These are phyloP conservation scores for Arge pagana DNA, from an alignment of 2,888 invertebrate species.

Conservation along the genomic window DNA sequence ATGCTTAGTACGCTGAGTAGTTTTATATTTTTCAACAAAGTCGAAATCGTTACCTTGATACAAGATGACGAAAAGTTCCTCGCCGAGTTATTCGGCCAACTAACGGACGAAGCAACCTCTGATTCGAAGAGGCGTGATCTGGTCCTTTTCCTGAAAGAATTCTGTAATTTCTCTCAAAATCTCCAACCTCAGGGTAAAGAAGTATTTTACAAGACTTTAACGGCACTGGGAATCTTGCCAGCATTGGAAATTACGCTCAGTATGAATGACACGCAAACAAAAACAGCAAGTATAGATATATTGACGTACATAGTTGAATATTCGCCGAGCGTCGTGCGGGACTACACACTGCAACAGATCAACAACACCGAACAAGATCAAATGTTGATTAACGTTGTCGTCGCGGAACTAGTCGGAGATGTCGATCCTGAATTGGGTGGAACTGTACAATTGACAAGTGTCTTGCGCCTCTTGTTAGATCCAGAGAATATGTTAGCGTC, in stretches of 20 bases:
- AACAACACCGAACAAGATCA: constrained; percentile 91
- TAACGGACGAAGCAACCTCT: constrained; percentile 87
- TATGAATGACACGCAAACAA: constrained; percentile 91
- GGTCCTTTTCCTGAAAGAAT: constrained; percentile 97
- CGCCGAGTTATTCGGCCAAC: constrained; percentile 89
- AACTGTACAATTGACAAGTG: constrained; percentile 95
- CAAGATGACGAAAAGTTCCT: constrained; percentile 98
- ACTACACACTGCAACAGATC: constrained; percentile 93
- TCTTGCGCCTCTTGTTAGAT: constrained; percentile 89
- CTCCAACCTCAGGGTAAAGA: constrained; percentile 97
- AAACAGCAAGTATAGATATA: constrained; percentile 97
- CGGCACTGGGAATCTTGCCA: constrained; percentile 84
- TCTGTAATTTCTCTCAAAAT: constrained; percentile 98
- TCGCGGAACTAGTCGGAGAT: constrained; percentile 97
- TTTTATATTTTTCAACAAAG: constrained; percentile 99
- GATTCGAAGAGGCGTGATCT: constrained; percentile 88
- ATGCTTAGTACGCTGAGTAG: constrained; percentile 96
- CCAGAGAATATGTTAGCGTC: constrained; percentile 97
- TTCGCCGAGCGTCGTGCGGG: constrained; percentile 95
- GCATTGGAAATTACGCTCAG: constrained; percentile 89
- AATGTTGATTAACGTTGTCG: constrained; percentile 93
- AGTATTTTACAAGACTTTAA: constrained; percentile 93
- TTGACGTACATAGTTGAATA: constrained; percentile 98
- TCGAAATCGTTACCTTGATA: constrained; percentile 97
- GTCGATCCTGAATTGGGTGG: constrained; percentile 96